A percentile compares a stretch with the other conserved stretches of the same genome.
These are phyloP conservation scores for Strigamia maritima DNA, from an alignment of 2,888 invertebrate species.

Conservation along the genomic window DNA sequence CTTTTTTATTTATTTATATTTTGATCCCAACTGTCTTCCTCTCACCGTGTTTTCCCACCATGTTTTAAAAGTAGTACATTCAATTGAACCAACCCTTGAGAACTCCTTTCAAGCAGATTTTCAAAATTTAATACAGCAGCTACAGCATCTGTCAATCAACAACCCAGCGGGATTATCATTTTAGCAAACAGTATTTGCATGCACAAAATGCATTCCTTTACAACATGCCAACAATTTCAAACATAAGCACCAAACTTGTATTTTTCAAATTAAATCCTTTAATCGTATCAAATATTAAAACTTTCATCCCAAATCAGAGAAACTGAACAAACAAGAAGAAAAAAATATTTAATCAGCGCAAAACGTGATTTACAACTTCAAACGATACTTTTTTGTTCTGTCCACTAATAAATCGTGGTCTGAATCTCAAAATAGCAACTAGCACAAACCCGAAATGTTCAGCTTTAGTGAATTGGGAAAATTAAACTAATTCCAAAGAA, in stretches of 20 bases:
- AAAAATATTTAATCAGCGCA: background rate
- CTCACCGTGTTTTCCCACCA: no score
- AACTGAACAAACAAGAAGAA: background rate
- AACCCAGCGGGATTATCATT: background rate
- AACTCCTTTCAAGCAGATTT: no score
- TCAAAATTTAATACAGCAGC: no score
- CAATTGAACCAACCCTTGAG: no score
- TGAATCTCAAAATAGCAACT: background rate
- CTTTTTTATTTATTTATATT: no score
- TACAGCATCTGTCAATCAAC: no score
- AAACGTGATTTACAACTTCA: background rate
- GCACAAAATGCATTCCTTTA: background rate
- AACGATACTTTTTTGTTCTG: background rate
- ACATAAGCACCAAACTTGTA: background rate
- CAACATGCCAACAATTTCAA: background rate
- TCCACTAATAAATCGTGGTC: constrained; percentile 16
- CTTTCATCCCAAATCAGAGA: background rate
- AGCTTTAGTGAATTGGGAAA: constrained; percentile 26
- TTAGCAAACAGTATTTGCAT: background rate
- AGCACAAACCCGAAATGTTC: background rate
- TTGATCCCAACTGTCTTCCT: no score
- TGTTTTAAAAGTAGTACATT: no score
- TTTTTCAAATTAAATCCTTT: background rate
- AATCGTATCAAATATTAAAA: background rate
- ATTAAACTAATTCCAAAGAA: constrained; percentile 38